Evolutionary conservation across 1,140 invertebrate genomes (phyloP).

Genomic region (Plectrocnemia conspersa): DNA sequence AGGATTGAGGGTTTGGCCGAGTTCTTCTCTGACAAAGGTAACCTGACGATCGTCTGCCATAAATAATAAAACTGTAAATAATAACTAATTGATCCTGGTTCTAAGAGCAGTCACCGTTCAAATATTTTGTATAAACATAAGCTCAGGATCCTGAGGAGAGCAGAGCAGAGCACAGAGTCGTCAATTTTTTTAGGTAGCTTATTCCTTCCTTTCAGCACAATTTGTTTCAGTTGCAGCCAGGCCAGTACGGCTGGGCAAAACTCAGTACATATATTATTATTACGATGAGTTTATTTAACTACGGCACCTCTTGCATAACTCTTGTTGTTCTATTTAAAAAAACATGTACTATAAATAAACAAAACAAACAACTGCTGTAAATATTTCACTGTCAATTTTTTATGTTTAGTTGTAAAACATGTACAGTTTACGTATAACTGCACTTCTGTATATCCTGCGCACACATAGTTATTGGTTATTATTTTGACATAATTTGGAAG

Average conservation of each 20-base stretch:
- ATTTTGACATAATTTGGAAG: slow-evolving; percentile 50
- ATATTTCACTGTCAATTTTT: slow-evolving; percentile 51
- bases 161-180: slow-evolving; percentile 16
- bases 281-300: slow-evolving; percentile 46
- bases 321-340: slow-evolving; percentile 49
- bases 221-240: slow-evolving; percentile 54
- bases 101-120: slow-evolving; percentile 52
- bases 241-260: slow-evolving; percentile 36
- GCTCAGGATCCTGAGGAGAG: slow-evolving; percentile 25
- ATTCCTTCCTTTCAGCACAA: slow-evolving; percentile 53
- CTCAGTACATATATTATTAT: slow-evolving; percentile 35
- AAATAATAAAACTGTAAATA: slow-evolving; percentile 20
- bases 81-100: slow-evolving; percentile 47
- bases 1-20: slow-evolving; percentile 41
- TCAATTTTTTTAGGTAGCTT: slow-evolving; percentile 43
- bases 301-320: slow-evolving; percentile 53
- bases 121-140: slow-evolving; percentile 38
- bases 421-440: slow-evolving; percentile 53
- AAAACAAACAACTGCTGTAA: slow-evolving; percentile 51
- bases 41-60: too few species aligned
- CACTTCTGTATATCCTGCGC: slow-evolving; percentile 55
- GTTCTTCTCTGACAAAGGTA: neutral
- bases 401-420: slow-evolving; percentile 57
- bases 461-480: slow-evolving; percentile 48
- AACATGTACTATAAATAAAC: slow-evolving; percentile 49